A percentile compares a stretch with the other conserved stretches of the same genome.
Evolutionary conservation across 2,113 vertebrate genomes (phyloP).

Genomic region (Orientallactaga bullata): DNA sequence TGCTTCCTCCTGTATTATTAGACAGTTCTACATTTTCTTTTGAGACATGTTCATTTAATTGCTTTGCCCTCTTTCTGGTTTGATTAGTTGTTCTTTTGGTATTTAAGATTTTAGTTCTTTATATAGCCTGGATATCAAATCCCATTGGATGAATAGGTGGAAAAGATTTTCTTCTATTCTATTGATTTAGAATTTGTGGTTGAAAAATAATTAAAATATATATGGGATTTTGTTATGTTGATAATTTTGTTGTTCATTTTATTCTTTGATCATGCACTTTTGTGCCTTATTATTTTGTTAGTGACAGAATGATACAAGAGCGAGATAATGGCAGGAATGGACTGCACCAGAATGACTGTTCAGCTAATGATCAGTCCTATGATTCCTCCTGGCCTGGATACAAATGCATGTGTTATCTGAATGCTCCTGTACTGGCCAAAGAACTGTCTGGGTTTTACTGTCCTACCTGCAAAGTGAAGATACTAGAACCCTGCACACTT

Average conservation of each 20-base stretch:
- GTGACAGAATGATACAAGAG: not conserved
- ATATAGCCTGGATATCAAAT: not conserved
- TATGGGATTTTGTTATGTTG: slow-evolving; percentile 21
- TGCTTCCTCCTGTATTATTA: not conserved
- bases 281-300: not conserved
- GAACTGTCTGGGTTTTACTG: not conserved
- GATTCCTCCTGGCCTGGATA: not conserved
- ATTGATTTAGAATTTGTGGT: slow-evolving; percentile 14
- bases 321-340: not conserved
- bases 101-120: not conserved
- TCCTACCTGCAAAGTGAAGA: not conserved
- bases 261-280: slow-evolving; percentile 27
- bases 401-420: not conserved
- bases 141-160: not conserved
- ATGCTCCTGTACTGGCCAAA: not conserved
- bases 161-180: not conserved
- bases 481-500: not conserved
- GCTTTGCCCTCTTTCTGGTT: not conserved
- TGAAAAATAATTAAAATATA: slow-evolving; percentile 46
- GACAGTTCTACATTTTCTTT: not conserved
- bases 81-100: not conserved
- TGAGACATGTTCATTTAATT: not conserved
- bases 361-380: not conserved
- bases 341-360: not conserved
- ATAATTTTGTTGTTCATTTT: slow-evolving; percentile 10